Base-by-base conservation (phyloP, 2,113 vertebrate species). In the Trachemys scripta region DNA sequence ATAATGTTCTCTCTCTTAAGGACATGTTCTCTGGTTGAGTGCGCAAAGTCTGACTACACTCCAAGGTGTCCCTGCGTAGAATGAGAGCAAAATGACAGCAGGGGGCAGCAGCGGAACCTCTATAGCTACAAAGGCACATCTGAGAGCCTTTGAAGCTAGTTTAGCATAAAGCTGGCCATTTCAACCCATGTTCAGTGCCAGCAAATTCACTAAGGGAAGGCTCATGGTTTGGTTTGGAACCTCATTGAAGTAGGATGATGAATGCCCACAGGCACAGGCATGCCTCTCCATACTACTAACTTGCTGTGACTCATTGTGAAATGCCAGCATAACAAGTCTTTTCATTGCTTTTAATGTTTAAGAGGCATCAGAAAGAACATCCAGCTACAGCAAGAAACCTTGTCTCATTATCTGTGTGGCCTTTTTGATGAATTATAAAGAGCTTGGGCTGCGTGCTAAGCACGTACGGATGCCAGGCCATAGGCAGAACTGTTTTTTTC, bases 391-490 rank as follows among this genome's bases (percentile, higher is more conserved):
- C 0, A 0, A 94, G 20, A 45, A 95, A 59, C 50, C 2, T 85
- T 35, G 53, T 69, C 94, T 98, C 93, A 83, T 96, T 97, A 92
- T 96, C 82, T 7, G 3, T 76, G 82, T 27, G 94, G 91, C 75
- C 84, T 96, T 97, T 98, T 89, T 97, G 96, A 98, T 98, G 94
- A 96, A 97, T 98, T 97, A 97, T 94, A 87, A 97, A 97, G 87
- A 90, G 90, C 84, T 76, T 2, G 2, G 50, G 85, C 78, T 90
- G 79, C 88, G 84, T 35, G 92, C 95, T 97, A 95, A 91, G 97
- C 79, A 65, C 1, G 51, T 62, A 69, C 87, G 83, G 83, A 84
- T 47, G 69, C 29, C 80, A 53, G 2, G 78, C 93, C 88, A 86
- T 10, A 1, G 80, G 97, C 84, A 95, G 94, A 65, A 5, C 19